phyloP scores from a whole-genome alignment of 2,113 vertebrate species.

The Chlorodrepanis virens region DNA sequence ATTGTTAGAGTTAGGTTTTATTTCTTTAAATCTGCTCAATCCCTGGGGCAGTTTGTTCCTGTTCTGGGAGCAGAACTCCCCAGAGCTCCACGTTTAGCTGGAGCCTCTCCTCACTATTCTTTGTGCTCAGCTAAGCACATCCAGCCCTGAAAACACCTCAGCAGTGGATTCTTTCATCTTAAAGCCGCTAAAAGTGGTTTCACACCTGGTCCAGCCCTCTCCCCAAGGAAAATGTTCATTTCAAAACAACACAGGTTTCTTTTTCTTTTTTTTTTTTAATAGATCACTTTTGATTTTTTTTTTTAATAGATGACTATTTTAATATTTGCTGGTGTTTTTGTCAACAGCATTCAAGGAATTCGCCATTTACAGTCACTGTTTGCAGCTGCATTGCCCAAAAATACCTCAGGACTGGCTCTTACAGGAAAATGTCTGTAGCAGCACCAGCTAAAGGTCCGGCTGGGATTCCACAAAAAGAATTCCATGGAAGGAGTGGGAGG shows the following conservation, averaged over 20 bases:
- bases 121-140: background rate
- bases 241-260: background rate
- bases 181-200: background rate
- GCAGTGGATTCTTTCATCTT: background rate
- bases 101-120: background rate
- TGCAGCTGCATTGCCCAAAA: background rate
- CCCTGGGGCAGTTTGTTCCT: background rate
- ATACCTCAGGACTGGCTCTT: background rate
- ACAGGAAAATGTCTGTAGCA: background rate
- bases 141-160: background rate
- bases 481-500: background rate
- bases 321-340: background rate
- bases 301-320: background rate
- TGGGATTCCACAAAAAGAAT: background rate
- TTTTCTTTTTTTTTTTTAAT: too few relatives aligned
- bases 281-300: background rate
- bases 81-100: background rate
- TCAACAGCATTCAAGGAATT: background rate
- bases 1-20: background rate
- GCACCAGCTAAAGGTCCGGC: background rate
- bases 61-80: background rate
- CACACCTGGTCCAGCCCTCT: background rate
- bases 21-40: background rate
- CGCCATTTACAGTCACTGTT: background rate
- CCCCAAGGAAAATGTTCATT: background rate